Evolutionary conservation across 2,888 invertebrate species (phyloP).

Genomic region (Acanthosepion pharaonis): DNA sequence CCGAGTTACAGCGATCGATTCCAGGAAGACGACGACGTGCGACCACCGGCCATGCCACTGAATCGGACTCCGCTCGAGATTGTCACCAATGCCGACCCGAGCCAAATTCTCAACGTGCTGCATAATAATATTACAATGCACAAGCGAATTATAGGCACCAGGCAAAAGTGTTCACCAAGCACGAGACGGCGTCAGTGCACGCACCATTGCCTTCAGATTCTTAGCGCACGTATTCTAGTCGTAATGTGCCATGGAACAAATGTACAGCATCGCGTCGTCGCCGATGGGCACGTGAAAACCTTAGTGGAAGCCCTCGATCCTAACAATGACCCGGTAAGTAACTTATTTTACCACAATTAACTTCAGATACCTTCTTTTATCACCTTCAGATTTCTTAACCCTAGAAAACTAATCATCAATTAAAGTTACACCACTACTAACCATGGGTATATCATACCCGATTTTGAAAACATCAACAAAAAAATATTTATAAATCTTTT

Average conservation of each 20-base stretch:
- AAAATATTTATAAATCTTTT: too few relatives aligned
- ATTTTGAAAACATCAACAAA: too few relatives aligned
- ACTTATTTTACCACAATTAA: not conserved
- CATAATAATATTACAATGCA: constrained; percentile 80
- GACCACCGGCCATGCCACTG: constrained; percentile 55
- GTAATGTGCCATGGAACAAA: constrained; percentile 78
- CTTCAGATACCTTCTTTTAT: too few relatives aligned
- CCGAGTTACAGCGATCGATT: constrained; percentile 34
- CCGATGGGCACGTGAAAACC: constrained; percentile 78
- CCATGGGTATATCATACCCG: too few relatives aligned
- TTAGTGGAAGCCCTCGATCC: constrained; percentile 79
- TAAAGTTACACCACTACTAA: too few relatives aligned
- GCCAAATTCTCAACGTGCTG: constrained; percentile 78
- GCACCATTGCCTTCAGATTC: constrained; percentile 79
- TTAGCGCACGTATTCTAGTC: constrained; percentile 79
- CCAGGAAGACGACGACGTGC: constrained; percentile 52
- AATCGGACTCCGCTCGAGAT: constrained; percentile 70
- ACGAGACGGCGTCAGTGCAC: constrained; percentile 79
- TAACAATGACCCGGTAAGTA: constrained; percentile 80
- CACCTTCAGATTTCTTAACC: too few relatives aligned
- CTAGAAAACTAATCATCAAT: too few relatives aligned
- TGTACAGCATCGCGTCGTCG: constrained; percentile 78
- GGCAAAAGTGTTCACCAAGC: constrained; percentile 80
- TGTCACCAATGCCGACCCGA: constrained; percentile 74
- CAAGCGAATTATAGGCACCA: constrained; percentile 79